phyloP scores from a whole-genome alignment of 2,888 invertebrate species.

The Drosophila neonasuta region DNA sequence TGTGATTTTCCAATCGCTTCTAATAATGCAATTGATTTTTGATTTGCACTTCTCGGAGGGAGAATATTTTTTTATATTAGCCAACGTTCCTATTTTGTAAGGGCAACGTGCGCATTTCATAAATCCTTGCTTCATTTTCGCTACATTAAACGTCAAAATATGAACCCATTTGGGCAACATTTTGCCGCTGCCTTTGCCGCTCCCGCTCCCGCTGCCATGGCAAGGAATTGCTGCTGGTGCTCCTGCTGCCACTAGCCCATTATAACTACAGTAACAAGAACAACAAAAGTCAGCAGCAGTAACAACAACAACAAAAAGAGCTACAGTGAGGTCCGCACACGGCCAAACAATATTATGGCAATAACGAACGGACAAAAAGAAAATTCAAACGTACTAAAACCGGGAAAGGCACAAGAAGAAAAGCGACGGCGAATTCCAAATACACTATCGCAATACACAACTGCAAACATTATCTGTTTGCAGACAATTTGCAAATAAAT shows the following conservation, averaged over 20 bases:
- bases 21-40: constrained; percentile 78
- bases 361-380: constrained; percentile 64
- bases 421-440: constrained; percentile 18
- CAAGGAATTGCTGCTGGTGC: constrained; percentile 25
- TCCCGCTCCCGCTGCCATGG: constrained; percentile 23
- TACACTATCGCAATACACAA: constrained; percentile 8
- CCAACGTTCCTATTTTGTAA: constrained; percentile 31
- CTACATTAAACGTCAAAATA: constrained; percentile 81
- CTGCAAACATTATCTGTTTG: too few relatives aligned
- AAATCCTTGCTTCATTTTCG: constrained; percentile 81
- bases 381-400: constrained; percentile 41
- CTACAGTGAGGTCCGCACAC: constrained; percentile 44
- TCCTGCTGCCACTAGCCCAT: constrained; percentile 54
- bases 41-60: constrained; percentile 58
- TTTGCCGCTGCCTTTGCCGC: constrained; percentile 38
- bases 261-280: constrained; percentile 44
- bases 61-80: constrained; percentile 34
- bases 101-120: constrained; percentile 73
- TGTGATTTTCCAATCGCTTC: constrained; percentile 51
- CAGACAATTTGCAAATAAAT: too few relatives aligned
- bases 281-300: constrained; percentile 7
- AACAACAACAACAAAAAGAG: constrained; percentile 38
- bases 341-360: constrained; percentile 67
- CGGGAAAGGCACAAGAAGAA: constrained; percentile 6
- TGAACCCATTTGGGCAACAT: constrained; percentile 81